Percentiles rank a stretch among this genome's conserved stretches.
phyloP scores from a whole-genome alignment of 2,888 invertebrate species.

The Callinectes sapidus region DNA sequence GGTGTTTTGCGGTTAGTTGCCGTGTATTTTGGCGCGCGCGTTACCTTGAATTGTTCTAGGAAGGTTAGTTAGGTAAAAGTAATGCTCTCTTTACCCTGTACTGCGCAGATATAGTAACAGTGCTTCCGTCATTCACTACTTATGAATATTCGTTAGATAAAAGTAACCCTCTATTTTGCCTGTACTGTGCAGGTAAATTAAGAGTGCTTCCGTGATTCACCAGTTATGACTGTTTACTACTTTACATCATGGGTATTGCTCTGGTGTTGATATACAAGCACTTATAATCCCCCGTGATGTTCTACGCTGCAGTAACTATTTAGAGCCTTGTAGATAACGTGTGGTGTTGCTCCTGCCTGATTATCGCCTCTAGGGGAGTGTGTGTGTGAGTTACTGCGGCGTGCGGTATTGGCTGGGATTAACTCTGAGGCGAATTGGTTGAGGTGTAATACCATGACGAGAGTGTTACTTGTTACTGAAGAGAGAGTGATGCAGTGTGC shows the following conservation, averaged over 20 bases:
- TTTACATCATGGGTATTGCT: neutral
- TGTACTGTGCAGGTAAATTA: neutral
- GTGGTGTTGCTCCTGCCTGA: neutral
- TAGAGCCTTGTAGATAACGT: neutral
- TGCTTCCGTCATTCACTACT: no score
- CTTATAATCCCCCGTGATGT: neutral
- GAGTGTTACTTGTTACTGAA: neutral
- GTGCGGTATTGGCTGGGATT: neutral
- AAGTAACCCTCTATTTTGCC: no score
- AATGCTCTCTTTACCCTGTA: neutral
- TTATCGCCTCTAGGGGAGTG: neutral
- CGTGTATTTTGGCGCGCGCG: neutral
- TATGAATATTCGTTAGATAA: no score
- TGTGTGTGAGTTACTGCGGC: neutral
- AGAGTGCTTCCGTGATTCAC: no score
- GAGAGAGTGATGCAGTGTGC: neutral
- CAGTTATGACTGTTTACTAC: neutral
- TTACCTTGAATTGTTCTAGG: neutral
- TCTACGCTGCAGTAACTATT: neutral
- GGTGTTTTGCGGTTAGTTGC: neutral
- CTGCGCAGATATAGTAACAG: neutral
- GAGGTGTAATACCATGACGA: neutral
- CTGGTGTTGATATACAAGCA: neutral
- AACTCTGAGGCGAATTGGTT: neutral
- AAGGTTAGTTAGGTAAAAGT: neutral